Evolutionary conservation across 2,888 invertebrate species (phyloP).

Genomic region (Heteropelma amictum): DNA sequence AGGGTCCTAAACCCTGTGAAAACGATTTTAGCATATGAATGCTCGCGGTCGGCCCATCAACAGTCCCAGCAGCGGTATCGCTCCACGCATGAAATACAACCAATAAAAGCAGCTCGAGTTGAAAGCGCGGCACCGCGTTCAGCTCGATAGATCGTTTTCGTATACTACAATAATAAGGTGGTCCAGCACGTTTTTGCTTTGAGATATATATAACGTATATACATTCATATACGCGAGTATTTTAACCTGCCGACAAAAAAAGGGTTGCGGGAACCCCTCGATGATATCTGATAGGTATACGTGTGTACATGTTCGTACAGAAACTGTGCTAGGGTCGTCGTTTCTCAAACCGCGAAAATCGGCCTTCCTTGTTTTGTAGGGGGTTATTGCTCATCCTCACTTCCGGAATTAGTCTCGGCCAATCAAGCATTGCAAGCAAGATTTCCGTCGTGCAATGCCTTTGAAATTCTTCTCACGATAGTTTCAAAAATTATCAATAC

Average conservation of each 20-base stretch:
- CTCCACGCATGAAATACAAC: constrained; percentile 66
- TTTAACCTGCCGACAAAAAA: constrained; percentile 67
- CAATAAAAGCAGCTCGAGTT: constrained; percentile 67
- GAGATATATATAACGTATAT: too few relatives aligned
- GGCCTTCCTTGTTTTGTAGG: constrained; percentile 28
- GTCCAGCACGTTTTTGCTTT: constrained; percentile 16
- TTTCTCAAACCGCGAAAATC: constrained; percentile 44
- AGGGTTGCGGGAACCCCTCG: constrained; percentile 39
- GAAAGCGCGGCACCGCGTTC: constrained; percentile 59
- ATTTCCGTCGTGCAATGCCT: neutral
- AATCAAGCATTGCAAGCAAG: neutral
- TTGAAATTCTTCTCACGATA: constrained; percentile 33
- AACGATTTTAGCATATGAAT: constrained; percentile 71
- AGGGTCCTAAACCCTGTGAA: constrained; percentile 61
- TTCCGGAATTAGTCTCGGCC: constrained; percentile 31
- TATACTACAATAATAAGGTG: constrained; percentile 47
- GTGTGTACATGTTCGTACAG: neutral
- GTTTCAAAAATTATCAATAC: constrained; percentile 2
- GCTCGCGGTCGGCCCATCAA: constrained; percentile 51
- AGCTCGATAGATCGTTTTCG: constrained; percentile 66
- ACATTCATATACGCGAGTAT: constrained; percentile 62
- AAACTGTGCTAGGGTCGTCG: constrained; percentile 21
- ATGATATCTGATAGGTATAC: constrained; percentile 8
- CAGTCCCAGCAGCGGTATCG: constrained; percentile 33
- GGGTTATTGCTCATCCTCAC: constrained; percentile 20